phyloP scores from a whole-genome alignment of 2,888 invertebrate species.

The Scrobipalpa atriplicella region DNA sequence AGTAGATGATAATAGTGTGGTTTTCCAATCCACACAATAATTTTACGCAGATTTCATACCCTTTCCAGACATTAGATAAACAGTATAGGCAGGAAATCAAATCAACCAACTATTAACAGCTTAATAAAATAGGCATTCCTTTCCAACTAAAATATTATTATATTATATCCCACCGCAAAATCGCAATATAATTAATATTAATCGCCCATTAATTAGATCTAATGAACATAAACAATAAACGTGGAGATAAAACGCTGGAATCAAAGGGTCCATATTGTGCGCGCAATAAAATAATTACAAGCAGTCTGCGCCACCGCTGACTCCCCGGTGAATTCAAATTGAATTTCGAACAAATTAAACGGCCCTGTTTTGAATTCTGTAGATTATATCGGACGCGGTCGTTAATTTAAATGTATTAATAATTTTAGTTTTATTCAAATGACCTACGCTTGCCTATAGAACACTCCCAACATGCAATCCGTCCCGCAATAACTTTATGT shows the following conservation, averaged over 20 bases:
- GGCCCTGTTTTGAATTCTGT: slow-evolving; percentile 14
- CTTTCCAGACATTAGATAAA: no score
- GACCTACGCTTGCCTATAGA: not conserved
- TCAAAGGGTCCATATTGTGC: slow-evolving; percentile 25
- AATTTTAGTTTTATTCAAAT: slow-evolving; percentile 14
- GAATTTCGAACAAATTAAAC: slow-evolving; percentile 28
- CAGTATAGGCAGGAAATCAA: no score
- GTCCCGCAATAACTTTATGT: not conserved
- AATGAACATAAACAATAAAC: slow-evolving; percentile 3
- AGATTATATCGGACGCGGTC: slow-evolving; percentile 20
- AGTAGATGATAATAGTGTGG: no score
- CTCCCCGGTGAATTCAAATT: slow-evolving; percentile 1
- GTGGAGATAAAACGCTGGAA: not conserved
- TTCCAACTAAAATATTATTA: no score
- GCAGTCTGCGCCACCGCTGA: not conserved
- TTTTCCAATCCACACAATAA: no score
- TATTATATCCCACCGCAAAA: no score
- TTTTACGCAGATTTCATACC: no score
- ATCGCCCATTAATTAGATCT: slow-evolving; percentile 5
- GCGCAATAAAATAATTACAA: slow-evolving; percentile 18
- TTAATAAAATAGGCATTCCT: no score
- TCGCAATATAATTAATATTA: not conserved
- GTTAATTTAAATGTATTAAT: slow-evolving; percentile 28
- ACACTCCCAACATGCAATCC: not conserved
- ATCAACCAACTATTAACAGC: no score